Evolutionary conservation across 2,797 vertebrate species (phyloP), one percentile per base, ranked within the genome.

Genomic region (Oreochromis grahami): DNA sequence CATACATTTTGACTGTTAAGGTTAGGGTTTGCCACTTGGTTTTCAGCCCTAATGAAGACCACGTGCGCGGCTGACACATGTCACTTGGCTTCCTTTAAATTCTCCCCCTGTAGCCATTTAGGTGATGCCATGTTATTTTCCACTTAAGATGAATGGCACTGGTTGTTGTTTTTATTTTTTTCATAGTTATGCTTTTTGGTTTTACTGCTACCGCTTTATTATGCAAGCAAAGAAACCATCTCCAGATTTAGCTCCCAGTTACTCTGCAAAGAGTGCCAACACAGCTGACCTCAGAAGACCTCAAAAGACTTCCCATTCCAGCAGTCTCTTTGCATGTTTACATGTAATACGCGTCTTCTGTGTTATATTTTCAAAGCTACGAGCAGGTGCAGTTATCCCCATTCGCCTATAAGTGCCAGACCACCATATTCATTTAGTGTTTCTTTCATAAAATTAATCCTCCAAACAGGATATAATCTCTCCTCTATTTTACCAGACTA

Each of bases 41-140:
- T 72, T 21, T 21, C 78, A 88, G n/a, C 74, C 60, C 60, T 70
- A 77, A 80, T 68, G 84, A 81, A 58, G 51, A 81, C 60, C 83
- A 79, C n/a, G 41, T 86, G 84, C 82, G 19, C 24, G 3, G n/a
- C 77, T 6, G 79, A 51, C 84, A 65, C 87, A 77, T 63, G 85
- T 53, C 21, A 45, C 60, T n/a, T 58, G 14, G 32, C 26, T 82
- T 76, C 80, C 58, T 55, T 91, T 80, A 52, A 45, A 24, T 83
- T 85, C 38, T 70, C 53, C 52, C 85, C 52, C 21, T 21, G 38
- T 41, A 78, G 80, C 82, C 50, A 76, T 52, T 87, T 79, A 74
- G 89, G 43, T 86, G 82, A 89, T 89, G 38, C 87, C 63, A 19
- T 91, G 88, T 88, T 77, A 92, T 94, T 93, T 94, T 92, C 86